phyloP scores from a whole-genome alignment of 2,888 invertebrate species.

The Ophioninae sp. region DNA sequence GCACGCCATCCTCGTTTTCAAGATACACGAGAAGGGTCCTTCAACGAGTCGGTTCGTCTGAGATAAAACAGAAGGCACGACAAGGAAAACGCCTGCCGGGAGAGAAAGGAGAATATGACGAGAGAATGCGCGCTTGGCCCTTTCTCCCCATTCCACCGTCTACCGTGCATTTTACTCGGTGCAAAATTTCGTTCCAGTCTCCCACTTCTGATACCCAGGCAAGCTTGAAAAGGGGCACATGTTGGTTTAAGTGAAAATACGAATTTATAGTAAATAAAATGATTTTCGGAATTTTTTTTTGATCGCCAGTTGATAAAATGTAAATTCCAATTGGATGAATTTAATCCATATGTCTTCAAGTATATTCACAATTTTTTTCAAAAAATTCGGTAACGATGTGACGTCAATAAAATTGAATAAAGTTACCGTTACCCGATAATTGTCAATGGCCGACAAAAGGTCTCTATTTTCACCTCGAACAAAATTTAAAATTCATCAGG shows the following conservation, averaged over 20 bases:
- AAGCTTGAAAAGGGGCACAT: not conserved
- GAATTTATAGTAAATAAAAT: not conserved
- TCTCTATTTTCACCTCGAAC: not conserved
- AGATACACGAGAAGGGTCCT: slow-evolving; percentile 49
- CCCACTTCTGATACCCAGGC: not conserved
- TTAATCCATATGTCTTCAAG: not conserved
- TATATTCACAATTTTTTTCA: not conserved
- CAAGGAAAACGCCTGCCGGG: not conserved
- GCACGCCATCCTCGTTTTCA: slow-evolving; percentile 35
- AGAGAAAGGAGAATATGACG: not conserved
- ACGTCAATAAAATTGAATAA: no score
- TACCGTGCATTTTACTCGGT: not conserved
- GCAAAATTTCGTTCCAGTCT: not conserved
- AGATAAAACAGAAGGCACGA: slow-evolving; percentile 23
- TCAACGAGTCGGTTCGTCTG: slow-evolving; percentile 28
- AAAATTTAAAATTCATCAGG: not conserved
- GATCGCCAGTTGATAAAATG: not conserved
- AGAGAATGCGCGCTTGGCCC: slow-evolving; percentile 33
- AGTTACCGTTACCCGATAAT: no score
- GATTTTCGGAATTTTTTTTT: not conserved
- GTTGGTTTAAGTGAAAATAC: not conserved
- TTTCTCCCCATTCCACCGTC: slow-evolving; percentile 26
- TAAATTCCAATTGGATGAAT: not conserved
- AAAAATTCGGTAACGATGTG: not conserved
- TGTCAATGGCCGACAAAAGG: not conserved